Evolutionary conservation across 2,888 invertebrate species (phyloP).

Genomic region (Pheosia tremula): DNA sequence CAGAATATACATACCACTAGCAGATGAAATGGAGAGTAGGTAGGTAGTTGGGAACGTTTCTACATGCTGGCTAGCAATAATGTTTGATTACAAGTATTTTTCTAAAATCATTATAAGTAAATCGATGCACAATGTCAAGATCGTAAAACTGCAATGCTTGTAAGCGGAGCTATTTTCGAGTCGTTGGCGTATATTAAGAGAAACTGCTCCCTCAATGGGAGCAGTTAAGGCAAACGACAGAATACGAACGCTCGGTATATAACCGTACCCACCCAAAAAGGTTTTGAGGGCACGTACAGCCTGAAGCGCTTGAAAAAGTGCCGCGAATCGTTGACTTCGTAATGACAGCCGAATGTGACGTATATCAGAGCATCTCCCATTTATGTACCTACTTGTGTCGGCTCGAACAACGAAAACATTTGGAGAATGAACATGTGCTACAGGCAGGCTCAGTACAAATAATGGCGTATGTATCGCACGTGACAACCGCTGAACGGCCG

Average conservation of each 20-base stretch:
- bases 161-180: conserved; percentile 36
- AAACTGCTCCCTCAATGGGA: conserved; percentile 37
- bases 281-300: conserved; percentile 44
- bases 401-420: conserved; percentile 61
- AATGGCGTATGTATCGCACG: conserved; percentile 51
- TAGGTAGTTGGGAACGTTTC: no score
- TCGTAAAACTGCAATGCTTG: conserved; percentile 37
- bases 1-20: no score
- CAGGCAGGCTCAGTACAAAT: conserved; percentile 51
- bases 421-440: conserved; percentile 61
- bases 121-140: conserved; percentile 18
- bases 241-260: conserved; percentile 41
- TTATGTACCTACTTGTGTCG: conserved; percentile 24
- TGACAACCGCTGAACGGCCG: conserved; percentile 42
- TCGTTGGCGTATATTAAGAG: conserved; percentile 42
- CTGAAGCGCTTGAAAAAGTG: conserved; percentile 46
- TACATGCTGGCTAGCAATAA: conserved; percentile 2
- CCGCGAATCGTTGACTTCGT: conserved; percentile 40
- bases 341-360: conserved; percentile 42
- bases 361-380: conserved; percentile 43
- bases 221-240: conserved; percentile 44
- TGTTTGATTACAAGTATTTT: conserved; percentile 16
- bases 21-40: no score
- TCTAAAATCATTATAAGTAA: conserved; percentile 13
- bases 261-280: conserved; percentile 41